Percentiles rank a stretch among this genome's conserved stretches.
Conservation (phyloP, 2,888 invertebrate species). For the Zygaena filipendulae region DNA sequence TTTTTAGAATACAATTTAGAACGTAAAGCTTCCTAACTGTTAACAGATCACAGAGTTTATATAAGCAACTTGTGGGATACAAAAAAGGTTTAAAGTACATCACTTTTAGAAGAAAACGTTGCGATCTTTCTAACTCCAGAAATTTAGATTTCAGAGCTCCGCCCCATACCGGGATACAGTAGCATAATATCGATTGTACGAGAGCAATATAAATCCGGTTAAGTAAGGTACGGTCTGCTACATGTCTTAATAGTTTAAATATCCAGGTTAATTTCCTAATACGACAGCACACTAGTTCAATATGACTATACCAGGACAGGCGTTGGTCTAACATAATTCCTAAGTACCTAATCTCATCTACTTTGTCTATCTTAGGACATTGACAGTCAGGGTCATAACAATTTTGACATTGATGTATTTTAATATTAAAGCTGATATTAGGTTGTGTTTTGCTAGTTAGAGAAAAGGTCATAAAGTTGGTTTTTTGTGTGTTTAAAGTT, state of each 20-base stretch:
- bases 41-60: not conserved
- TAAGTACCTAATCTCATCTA: constrained; percentile 7
- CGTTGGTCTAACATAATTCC: constrained; percentile 8
- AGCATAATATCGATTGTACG: constrained; percentile 7
- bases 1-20: not conserved
- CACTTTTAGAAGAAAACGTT: constrained; percentile 10
- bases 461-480: not conserved
- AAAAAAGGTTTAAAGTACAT: constrained; percentile 5
- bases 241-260: constrained; percentile 10
- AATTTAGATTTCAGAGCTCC: constrained; percentile 11
- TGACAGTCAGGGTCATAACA: not conserved
- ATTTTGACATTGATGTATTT: constrained; percentile 1
- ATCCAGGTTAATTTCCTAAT: constrained; percentile 9
- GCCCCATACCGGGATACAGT: constrained; percentile 12
- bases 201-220: constrained; percentile 7
- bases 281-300: constrained; percentile 4
- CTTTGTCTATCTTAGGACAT: constrained; percentile 4
- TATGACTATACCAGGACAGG: constrained; percentile 7
- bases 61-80: constrained; percentile 6
- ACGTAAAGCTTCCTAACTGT: constrained; percentile 4
- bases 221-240: constrained; percentile 4
- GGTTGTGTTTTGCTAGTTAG: constrained; percentile 1
- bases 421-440: not conserved
- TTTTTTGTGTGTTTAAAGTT: constrained; percentile 1
- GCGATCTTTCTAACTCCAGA: constrained; percentile 9